A percentile compares a stretch with the other conserved stretches of the same genome.
Evolutionary conservation across 2,797 vertebrate genomes (phyloP).

Genomic region (Sandelia bainsii): DNA sequence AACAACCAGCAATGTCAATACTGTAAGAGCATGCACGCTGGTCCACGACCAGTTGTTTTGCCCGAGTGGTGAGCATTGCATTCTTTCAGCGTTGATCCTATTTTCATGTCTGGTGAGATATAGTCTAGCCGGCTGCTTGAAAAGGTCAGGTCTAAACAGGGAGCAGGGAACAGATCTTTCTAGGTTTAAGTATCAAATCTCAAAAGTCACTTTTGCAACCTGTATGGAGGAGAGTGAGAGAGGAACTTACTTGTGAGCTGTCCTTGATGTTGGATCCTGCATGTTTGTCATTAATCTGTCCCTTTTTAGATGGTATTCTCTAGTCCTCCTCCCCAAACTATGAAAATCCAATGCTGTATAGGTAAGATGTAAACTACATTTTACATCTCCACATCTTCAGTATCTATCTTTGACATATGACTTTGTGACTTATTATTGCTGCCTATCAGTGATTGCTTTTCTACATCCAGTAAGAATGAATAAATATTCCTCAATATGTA

Average conservation of each 20-base stretch:
- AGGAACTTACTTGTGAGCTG: slow-evolving; percentile 12
- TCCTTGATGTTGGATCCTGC: slow-evolving; percentile 21
- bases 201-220: slow-evolving; percentile 65
- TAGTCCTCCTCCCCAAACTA: slow-evolving; percentile 45
- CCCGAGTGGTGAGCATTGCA: slow-evolving; percentile 13
- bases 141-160: slow-evolving; percentile 80
- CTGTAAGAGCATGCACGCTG: slow-evolving; percentile 13
- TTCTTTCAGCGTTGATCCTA: slow-evolving; percentile 46
- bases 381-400: slow-evolving; percentile 32
- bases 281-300: slow-evolving; percentile 58
- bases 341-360: slow-evolving; percentile 45
- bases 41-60: slow-evolving; percentile 33
- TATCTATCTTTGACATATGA: not conserved
- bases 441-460: slow-evolving; percentile 4
- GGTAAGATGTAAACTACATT: slow-evolving; percentile 7
- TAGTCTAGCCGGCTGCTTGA: slow-evolving; percentile 36
- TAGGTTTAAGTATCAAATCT: slow-evolving; percentile 75
- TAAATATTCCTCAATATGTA: slow-evolving; percentile 3
- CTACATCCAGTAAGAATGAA: slow-evolving; percentile 23
- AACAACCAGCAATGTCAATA: slow-evolving; percentile 53
- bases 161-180: slow-evolving; percentile 63
- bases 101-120: slow-evolving; percentile 51
- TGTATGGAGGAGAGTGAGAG: slow-evolving; percentile 38
- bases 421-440: not conserved
- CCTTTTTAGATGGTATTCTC: slow-evolving; percentile 45